Base-by-base conservation (phyloP, 1,140 invertebrate genomes). In the Leptoteleia sp. region DNA sequence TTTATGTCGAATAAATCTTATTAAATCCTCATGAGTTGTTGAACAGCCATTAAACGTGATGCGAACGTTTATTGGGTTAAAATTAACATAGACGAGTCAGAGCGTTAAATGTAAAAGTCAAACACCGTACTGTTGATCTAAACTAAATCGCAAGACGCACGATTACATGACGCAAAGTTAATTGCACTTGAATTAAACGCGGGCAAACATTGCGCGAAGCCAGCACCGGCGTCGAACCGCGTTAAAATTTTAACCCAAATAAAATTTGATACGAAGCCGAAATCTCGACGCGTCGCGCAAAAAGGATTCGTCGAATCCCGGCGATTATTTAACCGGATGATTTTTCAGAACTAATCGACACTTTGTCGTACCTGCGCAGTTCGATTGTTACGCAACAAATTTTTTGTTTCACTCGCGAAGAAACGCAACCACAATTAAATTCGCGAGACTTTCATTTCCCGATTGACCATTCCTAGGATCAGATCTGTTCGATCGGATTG, bases 381-480 rank as follows among this genome's bases (percentile, higher is more conserved):
- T 22, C 38, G 8, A 38, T n/a, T 33, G 73, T 79, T 79, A 45
- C 68, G 62, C 64, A 79, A 79, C 12, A 0, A 12, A 15, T 61
- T 65, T 62, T 68, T 62, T n/a, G n/a, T n/a, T n/a, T n/a, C n/a
- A n/a, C 33, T 9, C 27, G 8, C 3, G 13, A 15, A 35, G 33
- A 57, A 59, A 38, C 19, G 45, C 17, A 50, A 29, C 16, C 29
- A 17, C 40, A 38, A 71, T 70, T 13, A 59, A 77, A 62, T 65
- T 55, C n/a, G 22, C 40, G 11, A 29, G 35, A 79, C 77, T 79
- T 79, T 79, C 77, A 79, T 79, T 79, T 79, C 77, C 77, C 77
- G 70, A 61, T 71, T 70, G 50, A 35, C 64, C 65, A 75, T 79
- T 75, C 52, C 22, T 47, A 70, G 54, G 3, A 7, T 17, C 15